These are phyloP conservation scores for Typhlomys cinereus DNA, from an alignment of 2,113 vertebrate genomes.

Conservation along the genomic window DNA sequence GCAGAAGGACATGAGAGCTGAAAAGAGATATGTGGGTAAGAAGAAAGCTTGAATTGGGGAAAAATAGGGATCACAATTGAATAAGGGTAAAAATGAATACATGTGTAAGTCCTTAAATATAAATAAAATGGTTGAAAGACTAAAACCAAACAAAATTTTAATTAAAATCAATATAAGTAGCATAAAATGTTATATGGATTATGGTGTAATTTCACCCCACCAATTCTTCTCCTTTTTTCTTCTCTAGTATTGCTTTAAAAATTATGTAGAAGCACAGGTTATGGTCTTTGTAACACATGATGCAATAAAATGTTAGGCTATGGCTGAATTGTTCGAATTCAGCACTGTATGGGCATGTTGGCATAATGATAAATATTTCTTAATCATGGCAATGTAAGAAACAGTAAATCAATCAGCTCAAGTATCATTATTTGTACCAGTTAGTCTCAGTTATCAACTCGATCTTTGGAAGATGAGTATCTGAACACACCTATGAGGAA, in stretches of 20 bases:
- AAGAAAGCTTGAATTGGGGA: too few species aligned
- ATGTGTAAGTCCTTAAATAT: too few species aligned
- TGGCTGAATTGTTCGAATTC: not conserved
- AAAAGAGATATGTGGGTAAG: too few species aligned
- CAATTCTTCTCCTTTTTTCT: not conserved
- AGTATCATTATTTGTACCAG: not conserved
- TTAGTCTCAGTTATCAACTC: too few species aligned
- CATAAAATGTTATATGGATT: not conserved
- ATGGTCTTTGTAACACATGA: not conserved
- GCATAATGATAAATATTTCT: conserved; percentile 1
- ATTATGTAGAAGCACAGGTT: not conserved
- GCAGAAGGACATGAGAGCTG: too few species aligned
- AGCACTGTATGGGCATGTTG: not conserved
- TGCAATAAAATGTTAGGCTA: not conserved
- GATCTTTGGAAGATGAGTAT: too few species aligned
- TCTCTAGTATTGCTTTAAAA: not conserved
- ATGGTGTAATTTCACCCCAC: not conserved
- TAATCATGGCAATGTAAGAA: not conserved
- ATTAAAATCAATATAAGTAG: not conserved
- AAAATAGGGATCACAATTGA: too few species aligned
- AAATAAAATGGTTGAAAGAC: too few species aligned
- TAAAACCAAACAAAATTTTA: too few species aligned
- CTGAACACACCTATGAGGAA: too few species aligned
- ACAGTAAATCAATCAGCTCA: not conserved
- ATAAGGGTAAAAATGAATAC: too few species aligned